phyloP scores from a whole-genome alignment of 2,113 vertebrate species.

The Chiloscyllium plagiosum region DNA sequence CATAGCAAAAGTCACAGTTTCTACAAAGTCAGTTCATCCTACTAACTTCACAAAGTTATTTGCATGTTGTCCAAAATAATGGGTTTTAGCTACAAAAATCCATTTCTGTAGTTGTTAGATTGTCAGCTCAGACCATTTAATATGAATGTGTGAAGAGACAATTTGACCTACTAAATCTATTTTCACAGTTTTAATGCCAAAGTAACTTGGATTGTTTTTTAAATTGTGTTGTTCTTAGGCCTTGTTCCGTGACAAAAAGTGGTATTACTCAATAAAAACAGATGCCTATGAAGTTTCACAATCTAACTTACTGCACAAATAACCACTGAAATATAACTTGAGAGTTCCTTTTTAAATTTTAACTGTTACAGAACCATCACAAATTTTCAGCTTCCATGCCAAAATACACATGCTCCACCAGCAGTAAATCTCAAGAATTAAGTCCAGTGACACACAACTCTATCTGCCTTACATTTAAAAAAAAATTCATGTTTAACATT shows the following conservation, averaged over 20 bases:
- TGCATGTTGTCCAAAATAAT: neutral
- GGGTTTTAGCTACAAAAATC: neutral
- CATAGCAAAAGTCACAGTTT: neutral
- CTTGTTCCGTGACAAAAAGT: neutral
- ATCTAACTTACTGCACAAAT: slow-evolving; percentile 26
- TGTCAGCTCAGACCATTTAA: neutral
- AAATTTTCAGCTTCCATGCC: neutral
- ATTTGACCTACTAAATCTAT: neutral
- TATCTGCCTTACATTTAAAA: neutral
- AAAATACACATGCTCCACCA: neutral
- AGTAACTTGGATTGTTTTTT: neutral
- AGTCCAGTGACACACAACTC: neutral
- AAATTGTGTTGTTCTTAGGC: neutral
- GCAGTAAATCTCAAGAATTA: neutral
- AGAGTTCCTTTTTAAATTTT: slow-evolving; percentile 31
- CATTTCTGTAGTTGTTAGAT: neutral
- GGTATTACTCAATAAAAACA: slow-evolving; percentile 31
- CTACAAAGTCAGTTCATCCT: neutral
- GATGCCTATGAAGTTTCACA: slow-evolving; percentile 23
- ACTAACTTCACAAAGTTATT: neutral
- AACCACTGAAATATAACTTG: slow-evolving; percentile 24
- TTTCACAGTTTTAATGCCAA: neutral
- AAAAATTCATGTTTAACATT: neutral
- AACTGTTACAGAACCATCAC: neutral
- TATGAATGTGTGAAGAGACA: neutral